Percentiles rank a stretch among this genome's conserved stretches.
Evolutionary conservation across 2,888 invertebrate species (phyloP).

Genomic region (Aproaerema taeniolella): DNA sequence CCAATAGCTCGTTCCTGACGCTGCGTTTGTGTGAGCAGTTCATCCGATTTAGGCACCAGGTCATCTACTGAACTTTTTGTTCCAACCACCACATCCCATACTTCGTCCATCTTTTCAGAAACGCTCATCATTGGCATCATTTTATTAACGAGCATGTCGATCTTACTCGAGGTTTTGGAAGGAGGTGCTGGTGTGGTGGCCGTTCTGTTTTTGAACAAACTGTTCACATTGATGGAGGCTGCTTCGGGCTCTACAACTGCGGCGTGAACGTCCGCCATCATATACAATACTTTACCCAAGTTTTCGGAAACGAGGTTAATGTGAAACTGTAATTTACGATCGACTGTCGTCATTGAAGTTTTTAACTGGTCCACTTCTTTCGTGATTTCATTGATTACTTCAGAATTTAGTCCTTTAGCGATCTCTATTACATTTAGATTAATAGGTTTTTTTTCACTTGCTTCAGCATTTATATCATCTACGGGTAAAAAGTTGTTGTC

Average conservation of each 20-base stretch:
- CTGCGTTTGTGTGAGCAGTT: constrained; percentile 89
- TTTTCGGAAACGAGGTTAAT: constrained; percentile 90
- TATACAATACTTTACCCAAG: constrained; percentile 85
- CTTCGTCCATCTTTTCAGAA: constrained; percentile 93
- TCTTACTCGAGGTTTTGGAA: constrained; percentile 81
- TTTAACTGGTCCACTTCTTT: constrained; percentile 88
- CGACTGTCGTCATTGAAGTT: constrained; percentile 86
- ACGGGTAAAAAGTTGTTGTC: constrained; percentile 88
- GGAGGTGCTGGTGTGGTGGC: constrained; percentile 78
- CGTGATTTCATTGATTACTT: constrained; percentile 88
- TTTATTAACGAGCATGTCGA: constrained; percentile 88
- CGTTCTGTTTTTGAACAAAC: constrained; percentile 70
- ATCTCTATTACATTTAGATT: constrained; percentile 90
- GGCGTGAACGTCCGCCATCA: constrained; percentile 89
- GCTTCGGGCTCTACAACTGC: constrained; percentile 87
- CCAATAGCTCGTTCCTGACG: constrained; percentile 91
- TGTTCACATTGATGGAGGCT: constrained; percentile 69
- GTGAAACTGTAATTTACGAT: constrained; percentile 90
- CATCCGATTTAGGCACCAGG: constrained; percentile 91
- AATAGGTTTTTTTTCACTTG: constrained; percentile 91
- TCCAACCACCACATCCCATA: constrained; percentile 93
- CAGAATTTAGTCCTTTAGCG: constrained; percentile 88
- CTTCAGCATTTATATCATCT: constrained; percentile 91
- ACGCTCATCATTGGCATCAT: constrained; percentile 91
- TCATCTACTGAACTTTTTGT: constrained; percentile 93